These are phyloP conservation scores for Beris morrisii DNA, from an alignment of 2,888 invertebrate species.

Conservation along the genomic window DNA sequence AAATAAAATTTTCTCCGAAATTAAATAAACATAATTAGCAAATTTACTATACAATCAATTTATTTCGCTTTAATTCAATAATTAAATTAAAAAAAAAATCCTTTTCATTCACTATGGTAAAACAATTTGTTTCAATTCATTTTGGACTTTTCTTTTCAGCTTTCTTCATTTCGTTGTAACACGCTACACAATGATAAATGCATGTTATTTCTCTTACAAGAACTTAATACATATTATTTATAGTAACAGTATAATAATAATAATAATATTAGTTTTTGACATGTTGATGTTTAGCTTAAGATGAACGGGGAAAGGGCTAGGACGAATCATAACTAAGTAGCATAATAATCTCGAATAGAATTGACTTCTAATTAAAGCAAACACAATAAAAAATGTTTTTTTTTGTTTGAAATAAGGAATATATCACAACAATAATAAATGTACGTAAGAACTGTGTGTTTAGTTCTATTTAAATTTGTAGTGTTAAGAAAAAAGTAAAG, in stretches of 20 bases:
- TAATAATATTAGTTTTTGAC: conserved; percentile 30
- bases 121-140: background rate
- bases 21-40: no score
- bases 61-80: no score
- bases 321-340: conserved; percentile 23
- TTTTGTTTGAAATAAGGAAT: background rate
- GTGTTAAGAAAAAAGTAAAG: conserved; percentile 4
- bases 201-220: conserved; percentile 27
- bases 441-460: conserved; percentile 1
- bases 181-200: conserved; percentile 33
- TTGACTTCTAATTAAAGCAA: conserved; percentile 7
- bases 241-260: conserved; percentile 3
- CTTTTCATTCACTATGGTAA: no score
- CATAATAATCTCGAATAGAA: conserved; percentile 23
- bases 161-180: conserved; percentile 4
- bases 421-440: conserved; percentile 26
- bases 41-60: no score
- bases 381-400: background rate
- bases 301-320: conserved; percentile 12
- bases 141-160: background rate
- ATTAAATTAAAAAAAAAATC: no score
- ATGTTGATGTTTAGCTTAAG: conserved; percentile 20
- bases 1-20: no score
- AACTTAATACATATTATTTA: conserved; percentile 12
- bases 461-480: conserved; percentile 13